Evolutionary conservation across 2,888 invertebrate species (phyloP).

Genomic region (Polia nebulosa): DNA sequence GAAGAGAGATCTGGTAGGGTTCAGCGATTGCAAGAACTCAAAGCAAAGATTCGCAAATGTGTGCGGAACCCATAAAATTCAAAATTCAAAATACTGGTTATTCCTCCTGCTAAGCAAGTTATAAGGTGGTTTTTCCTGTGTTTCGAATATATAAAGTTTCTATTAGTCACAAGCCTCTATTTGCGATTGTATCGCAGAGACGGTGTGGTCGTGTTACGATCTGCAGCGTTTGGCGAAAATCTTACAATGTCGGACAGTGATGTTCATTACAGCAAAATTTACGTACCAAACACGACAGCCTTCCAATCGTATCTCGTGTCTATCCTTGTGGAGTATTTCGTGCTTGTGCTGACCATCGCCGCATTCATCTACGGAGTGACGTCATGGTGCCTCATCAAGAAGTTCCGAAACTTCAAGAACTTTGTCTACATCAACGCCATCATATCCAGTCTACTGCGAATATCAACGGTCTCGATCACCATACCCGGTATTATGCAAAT

Average conservation of each 20-base stretch:
- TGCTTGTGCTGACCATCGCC: constrained; percentile 32
- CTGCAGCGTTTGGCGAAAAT: constrained; percentile 9
- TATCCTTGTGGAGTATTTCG: constrained; percentile 40
- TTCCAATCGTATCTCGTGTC: constrained; percentile 44
- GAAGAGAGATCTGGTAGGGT: neutral
- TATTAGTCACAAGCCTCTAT: constrained; percentile 33
- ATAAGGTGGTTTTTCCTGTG: constrained; percentile 41
- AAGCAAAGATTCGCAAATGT: neutral
- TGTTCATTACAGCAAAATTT: constrained; percentile 51
- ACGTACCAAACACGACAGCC: constrained; percentile 44
- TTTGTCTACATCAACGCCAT: constrained; percentile 45
- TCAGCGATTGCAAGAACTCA: neutral
- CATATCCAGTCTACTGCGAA: constrained; percentile 34
- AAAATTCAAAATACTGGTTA: too few relatives aligned
- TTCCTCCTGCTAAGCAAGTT: constrained; percentile 14
- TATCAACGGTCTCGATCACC: constrained; percentile 43
- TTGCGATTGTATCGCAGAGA: constrained; percentile 36
- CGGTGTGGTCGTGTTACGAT: constrained; percentile 33
- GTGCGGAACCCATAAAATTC: constrained; percentile 42
- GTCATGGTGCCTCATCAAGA: constrained; percentile 44
- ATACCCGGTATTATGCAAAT: constrained; percentile 46
- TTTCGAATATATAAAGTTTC: constrained; percentile 33
- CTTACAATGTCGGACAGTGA: constrained; percentile 41
- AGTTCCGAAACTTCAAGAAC: constrained; percentile 48
- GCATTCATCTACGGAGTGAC: constrained; percentile 44